phyloP scores from a whole-genome alignment of 2,888 invertebrate genomes.

The Stenichneumon culpator region DNA sequence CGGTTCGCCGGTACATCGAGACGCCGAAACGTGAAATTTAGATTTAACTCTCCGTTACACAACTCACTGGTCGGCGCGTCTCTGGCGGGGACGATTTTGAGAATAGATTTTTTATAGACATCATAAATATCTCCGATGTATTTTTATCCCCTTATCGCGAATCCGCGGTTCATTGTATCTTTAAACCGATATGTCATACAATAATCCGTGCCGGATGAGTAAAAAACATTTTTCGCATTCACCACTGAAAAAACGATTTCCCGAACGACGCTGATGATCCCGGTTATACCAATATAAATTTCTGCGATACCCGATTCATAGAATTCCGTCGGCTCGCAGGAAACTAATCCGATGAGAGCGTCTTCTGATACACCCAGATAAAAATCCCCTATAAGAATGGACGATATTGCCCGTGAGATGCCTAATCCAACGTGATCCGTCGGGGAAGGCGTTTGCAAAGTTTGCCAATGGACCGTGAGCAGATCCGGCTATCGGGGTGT shows the following conservation, averaged over 20 bases:
- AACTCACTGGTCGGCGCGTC: not conserved
- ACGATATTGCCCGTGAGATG: constrained; percentile 73
- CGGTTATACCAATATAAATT: constrained; percentile 10
- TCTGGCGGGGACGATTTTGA: not conserved
- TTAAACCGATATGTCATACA: not conserved
- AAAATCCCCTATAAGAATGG: constrained; percentile 66
- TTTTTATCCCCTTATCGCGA: not conserved
- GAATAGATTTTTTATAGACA: not conserved
- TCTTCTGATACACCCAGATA: constrained; percentile 27
- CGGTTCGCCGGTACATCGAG: not conserved
- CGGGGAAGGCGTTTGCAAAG: constrained; percentile 67
- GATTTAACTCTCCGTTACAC: not conserved
- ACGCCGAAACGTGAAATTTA: not conserved
- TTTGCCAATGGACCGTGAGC: constrained; percentile 67
- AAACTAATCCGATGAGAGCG: constrained; percentile 37
- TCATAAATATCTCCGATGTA: no score
- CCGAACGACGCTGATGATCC: not conserved
- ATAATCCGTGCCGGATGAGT: not conserved
- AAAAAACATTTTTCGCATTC: not conserved
- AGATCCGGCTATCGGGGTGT: constrained; percentile 52
- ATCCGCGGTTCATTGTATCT: not conserved
- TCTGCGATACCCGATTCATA: constrained; percentile 33
- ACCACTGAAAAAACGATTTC: not conserved
- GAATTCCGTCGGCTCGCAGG: not conserved
- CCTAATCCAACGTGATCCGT: constrained; percentile 78